A percentile compares a stretch with the other conserved stretches of the same genome.
These are phyloP conservation scores for Zonitis immaculata DNA, from an alignment of 2,888 invertebrate species.

Conservation along the genomic window DNA sequence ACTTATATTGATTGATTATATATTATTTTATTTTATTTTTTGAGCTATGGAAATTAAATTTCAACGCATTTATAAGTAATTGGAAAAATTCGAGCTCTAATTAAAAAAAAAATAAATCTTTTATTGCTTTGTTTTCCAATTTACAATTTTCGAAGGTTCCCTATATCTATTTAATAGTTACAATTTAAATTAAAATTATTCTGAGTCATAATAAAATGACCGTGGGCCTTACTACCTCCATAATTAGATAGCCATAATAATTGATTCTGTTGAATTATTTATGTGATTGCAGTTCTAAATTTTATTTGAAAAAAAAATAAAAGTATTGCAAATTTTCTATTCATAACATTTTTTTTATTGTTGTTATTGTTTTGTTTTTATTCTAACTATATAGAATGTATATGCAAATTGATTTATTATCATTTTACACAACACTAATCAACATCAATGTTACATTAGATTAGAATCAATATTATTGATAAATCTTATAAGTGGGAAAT, in stretches of 20 bases:
- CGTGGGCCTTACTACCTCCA: neutral
- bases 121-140: neutral
- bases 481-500: too few species aligned
- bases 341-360: too few species aligned
- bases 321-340: neutral
- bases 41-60: too few species aligned
- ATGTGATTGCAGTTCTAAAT: neutral
- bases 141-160: neutral
- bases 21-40: too few species aligned
- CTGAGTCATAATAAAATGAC: neutral
- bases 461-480: too few species aligned
- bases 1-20: neutral
- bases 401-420: neutral
- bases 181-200: neutral
- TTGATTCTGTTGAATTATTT: neutral
- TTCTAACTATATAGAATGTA: neutral
- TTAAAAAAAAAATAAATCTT: too few species aligned
- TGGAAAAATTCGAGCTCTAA: too few species aligned
- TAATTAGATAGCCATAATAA: neutral
- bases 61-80: neutral
- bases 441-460: too few species aligned
- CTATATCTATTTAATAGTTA: too few species aligned
- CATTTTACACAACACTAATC: neutral
- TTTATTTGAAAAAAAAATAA: neutral
- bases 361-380: neutral